Conservation (phyloP, 2,888 invertebrate species). For the Euplexia lucipara region DNA sequence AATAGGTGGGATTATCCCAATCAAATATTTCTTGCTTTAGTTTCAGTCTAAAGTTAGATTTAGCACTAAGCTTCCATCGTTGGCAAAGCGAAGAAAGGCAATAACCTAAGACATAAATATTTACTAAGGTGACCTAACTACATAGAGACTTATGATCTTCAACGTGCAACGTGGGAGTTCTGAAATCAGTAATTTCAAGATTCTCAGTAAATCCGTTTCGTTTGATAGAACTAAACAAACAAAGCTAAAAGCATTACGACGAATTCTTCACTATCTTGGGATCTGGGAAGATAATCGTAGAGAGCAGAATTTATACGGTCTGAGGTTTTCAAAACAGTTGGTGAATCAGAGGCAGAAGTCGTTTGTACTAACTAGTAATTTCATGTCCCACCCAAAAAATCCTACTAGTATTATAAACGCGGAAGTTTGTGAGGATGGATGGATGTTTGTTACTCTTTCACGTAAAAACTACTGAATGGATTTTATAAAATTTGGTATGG, state of each 20-base stretch:
- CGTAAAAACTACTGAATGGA: too few species aligned
- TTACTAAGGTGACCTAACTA: background rate
- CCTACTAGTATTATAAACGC: too few species aligned
- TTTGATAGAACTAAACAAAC: conserved; percentile 36
- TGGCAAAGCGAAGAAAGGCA: background rate
- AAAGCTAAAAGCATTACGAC: conserved; percentile 44
- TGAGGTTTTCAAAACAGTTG: background rate
- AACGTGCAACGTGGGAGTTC: background rate
- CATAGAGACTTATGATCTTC: conserved; percentile 4
- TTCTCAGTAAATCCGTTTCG: conserved; percentile 3
- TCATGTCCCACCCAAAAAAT: too few species aligned
- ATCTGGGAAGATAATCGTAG: conserved; percentile 1
- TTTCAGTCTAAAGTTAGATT: conserved; percentile 1
- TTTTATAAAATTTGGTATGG: too few species aligned
- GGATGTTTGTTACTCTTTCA: too few species aligned
- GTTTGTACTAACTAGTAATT: too few species aligned
- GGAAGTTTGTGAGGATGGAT: too few species aligned
- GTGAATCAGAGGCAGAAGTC: too few species aligned
- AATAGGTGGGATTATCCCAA: too few species aligned
- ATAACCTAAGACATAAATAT: conserved; percentile 14
- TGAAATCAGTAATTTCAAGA: conserved; percentile 19
- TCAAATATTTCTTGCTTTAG: background rate
- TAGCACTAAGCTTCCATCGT: background rate
- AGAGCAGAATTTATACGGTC: background rate
- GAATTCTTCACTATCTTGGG: background rate